Base-by-base conservation (phyloP, 2,888 invertebrate species). In the Leucoptera coffeella region DNA sequence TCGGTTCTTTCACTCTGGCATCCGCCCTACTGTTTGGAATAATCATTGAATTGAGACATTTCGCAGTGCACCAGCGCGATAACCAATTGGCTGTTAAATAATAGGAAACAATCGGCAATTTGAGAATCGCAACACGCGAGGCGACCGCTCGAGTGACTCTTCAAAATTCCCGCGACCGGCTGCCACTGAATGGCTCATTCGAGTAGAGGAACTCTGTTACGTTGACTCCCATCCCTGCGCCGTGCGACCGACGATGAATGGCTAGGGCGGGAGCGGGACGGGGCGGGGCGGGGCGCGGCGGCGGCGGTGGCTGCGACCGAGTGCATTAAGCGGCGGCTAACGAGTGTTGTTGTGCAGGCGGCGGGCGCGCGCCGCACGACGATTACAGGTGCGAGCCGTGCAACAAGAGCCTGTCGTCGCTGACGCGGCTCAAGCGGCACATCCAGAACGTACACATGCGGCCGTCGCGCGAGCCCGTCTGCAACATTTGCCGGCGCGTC, bases 361-460 rank as follows among this genome's bases (percentile, higher is more conserved):
- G 75, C 71, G 77, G 78, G 79, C 77, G 78, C 77, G 71, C 72
- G 73, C 78, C 80, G 77, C 82, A 81, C 67, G 86, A 87, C 74
- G 86, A 86, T 75, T 87, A 85, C 78, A 81, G 87, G 67, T 88
- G 87, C 75, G 86, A 86, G 77, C 87, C 87, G 48, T 88, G 87
- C 83, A 87, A 87, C 80, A 88, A 88, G 78, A 86, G 84, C 72
- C 76, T 88, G 55, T 86, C 86, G 52, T 86, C 86, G 47, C 74
- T 87, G 62, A 87, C 87, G 50, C 80, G 87, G 56, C 82, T 88
- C 74, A 88, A 87, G 78, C 81, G 88, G 50, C 89, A 89, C 75
- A 88, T 87, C 74, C 88, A 88, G 77, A 88, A 89, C 74, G 88
- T 88, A 49, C 89, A 89, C 75, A 86, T 87, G 82, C 78, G 86